phyloP scores from a whole-genome alignment of 2,113 vertebrate genomes.

The Corvus cornix region DNA sequence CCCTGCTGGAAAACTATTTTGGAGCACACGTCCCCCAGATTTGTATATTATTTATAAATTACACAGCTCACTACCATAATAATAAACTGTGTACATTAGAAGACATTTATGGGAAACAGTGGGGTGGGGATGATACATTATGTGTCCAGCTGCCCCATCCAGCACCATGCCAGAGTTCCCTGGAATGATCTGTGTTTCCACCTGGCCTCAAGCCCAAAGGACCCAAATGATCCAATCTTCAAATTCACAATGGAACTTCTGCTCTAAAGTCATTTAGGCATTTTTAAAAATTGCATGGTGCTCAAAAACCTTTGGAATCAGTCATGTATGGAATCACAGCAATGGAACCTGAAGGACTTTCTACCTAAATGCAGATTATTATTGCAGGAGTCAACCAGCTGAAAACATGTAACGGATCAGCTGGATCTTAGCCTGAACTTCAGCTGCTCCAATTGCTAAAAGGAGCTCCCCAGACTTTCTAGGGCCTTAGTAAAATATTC shows the following conservation, averaged over 20 bases:
- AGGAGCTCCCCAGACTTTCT: slow-evolving; percentile 82
- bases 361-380: not conserved
- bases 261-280: not conserved
- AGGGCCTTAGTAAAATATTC: slow-evolving; percentile 88
- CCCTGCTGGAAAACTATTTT: not conserved
- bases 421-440: not conserved
- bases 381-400: not conserved
- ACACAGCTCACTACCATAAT: not conserved
- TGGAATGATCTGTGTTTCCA: not conserved
- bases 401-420: not conserved
- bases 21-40: not conserved
- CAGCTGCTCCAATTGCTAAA: slow-evolving; percentile 81
- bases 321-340: not conserved
- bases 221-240: not conserved
- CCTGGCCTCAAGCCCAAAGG: not conserved
- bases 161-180: not conserved
- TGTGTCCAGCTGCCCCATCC: not conserved
- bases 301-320: not conserved
- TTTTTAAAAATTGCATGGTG: not conserved
- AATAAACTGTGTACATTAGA: not conserved
- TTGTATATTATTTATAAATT: not conserved
- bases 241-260: not conserved
- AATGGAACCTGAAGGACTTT: not conserved
- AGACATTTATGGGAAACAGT: not conserved
- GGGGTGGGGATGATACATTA: not conserved